phyloP scores from a whole-genome alignment of 2,888 invertebrate genomes.

The Synergus itoensis region DNA sequence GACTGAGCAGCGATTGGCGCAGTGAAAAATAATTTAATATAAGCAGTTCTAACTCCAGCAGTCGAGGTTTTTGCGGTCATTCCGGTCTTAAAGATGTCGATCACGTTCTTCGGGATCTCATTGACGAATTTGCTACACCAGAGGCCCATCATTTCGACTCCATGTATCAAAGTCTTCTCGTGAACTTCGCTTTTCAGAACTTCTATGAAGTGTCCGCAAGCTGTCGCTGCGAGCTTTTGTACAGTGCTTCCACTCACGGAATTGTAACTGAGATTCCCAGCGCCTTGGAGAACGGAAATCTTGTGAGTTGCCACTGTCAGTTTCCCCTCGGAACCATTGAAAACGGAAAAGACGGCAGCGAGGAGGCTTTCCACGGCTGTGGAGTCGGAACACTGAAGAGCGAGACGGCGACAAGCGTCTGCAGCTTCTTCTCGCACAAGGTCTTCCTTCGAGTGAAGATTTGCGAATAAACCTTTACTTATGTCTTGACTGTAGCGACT shows the following conservation, averaged over 20 bases:
- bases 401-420: slow-evolving; percentile 85
- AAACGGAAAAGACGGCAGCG: slow-evolving; percentile 86
- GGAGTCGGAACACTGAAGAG: slow-evolving; percentile 85
- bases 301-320: slow-evolving; percentile 93
- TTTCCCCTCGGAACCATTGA: slow-evolving; percentile 94
- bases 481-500: slow-evolving; percentile 89
- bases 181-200: slow-evolving; percentile 93
- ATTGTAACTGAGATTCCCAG: slow-evolving; percentile 87
- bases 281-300: slow-evolving; percentile 89
- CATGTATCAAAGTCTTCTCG: slow-evolving; percentile 91
- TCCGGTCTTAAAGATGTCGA: slow-evolving; percentile 87
- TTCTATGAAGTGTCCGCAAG: slow-evolving; percentile 85
- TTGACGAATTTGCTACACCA: slow-evolving; percentile 87
- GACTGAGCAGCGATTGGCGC: slow-evolving; percentile 63
- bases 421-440: slow-evolving; percentile 86
- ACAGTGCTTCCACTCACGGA: slow-evolving; percentile 82
- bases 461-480: slow-evolving; percentile 91
- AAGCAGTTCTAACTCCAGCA: slow-evolving; percentile 87
- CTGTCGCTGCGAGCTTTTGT: slow-evolving; percentile 81
- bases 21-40: slow-evolving; percentile 85
- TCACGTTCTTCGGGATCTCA: slow-evolving; percentile 83
- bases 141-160: slow-evolving; percentile 88
- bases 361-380: slow-evolving; percentile 85
- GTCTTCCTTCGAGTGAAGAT: slow-evolving; percentile 92
- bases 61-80: slow-evolving; percentile 87